Conservation (phyloP, 2,113 vertebrate species). For the Engystomops pustulosus region DNA sequence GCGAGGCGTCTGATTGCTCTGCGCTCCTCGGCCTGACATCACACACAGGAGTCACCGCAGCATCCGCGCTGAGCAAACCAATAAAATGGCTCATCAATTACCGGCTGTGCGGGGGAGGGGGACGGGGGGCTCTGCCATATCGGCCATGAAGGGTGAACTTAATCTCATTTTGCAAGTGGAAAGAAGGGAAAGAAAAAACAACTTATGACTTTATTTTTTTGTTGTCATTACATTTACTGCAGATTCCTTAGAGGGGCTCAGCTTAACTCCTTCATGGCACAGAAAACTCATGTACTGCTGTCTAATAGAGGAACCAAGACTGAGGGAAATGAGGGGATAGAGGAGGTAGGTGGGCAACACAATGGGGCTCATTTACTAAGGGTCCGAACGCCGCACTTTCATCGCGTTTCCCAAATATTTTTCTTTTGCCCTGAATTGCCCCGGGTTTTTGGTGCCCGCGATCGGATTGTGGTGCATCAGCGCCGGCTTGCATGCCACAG, state of each 20-base stretch:
- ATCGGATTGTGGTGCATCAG: too few species aligned
- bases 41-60: not conserved
- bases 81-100: conserved; percentile 51
- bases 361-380: too few species aligned
- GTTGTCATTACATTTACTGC: conserved; percentile 35
- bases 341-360: too few species aligned
- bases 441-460: too few species aligned
- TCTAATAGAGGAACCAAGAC: too few species aligned
- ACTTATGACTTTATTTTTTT: conserved; percentile 37
- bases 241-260: not conserved
- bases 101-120: not conserved
- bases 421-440: too few species aligned
- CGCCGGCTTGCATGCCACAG: too few species aligned
- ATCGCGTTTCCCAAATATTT: too few species aligned
- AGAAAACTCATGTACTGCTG: too few species aligned
- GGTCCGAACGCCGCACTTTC: too few species aligned
- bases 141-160: conserved; percentile 44
- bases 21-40: not conserved
- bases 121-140: conserved; percentile 2
- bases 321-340: too few species aligned
- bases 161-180: conserved; percentile 37
- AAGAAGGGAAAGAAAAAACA: conserved; percentile 16
- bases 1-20: not conserved
- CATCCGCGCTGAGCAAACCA: not conserved
- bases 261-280: conserved; percentile 4